Evolutionary conservation across 2,888 invertebrate genomes (phyloP).

Genomic region (Acronicta leporina): DNA sequence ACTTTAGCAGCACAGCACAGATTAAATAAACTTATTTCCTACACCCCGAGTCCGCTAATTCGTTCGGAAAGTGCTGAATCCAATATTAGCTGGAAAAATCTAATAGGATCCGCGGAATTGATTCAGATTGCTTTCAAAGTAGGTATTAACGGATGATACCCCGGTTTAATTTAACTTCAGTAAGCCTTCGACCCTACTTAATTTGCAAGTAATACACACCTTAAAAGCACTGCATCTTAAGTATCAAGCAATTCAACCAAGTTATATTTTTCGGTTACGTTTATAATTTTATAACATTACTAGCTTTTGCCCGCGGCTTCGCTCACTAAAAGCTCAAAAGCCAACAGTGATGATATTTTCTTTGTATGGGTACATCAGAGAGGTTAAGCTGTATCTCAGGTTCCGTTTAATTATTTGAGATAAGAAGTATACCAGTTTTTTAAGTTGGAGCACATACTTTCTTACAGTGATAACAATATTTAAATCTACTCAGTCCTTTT

Average conservation of each 20-base stretch:
- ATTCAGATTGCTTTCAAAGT: constrained; percentile 53
- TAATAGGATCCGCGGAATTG: constrained; percentile 58
- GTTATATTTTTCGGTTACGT: neutral
- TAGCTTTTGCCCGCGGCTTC: too few relatives aligned
- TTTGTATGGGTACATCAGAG: too few relatives aligned
- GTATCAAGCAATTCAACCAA: neutral
- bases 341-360: too few relatives aligned
- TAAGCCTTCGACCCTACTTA: constrained; percentile 21
- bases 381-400: too few relatives aligned
- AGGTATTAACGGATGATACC: constrained; percentile 45
- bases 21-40: constrained; percentile 10
- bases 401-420: too few relatives aligned
- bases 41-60: constrained; percentile 19
- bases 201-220: constrained; percentile 20
- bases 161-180: constrained; percentile 34
- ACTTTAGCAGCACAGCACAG: constrained; percentile 7
- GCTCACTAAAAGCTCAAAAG: too few relatives aligned
- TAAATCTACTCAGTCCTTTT: too few relatives aligned
- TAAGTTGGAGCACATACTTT: too few relatives aligned
- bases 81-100: constrained; percentile 49
- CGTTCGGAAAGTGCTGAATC: constrained; percentile 23
- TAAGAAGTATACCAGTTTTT: too few relatives aligned
- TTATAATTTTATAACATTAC: too few relatives aligned
- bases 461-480: too few relatives aligned
- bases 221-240: constrained; percentile 4